A percentile compares a stretch with the other conserved stretches of the same genome.
Conservation (phyloP, 2,113 vertebrate species). For the Vulpes vulpes region DNA sequence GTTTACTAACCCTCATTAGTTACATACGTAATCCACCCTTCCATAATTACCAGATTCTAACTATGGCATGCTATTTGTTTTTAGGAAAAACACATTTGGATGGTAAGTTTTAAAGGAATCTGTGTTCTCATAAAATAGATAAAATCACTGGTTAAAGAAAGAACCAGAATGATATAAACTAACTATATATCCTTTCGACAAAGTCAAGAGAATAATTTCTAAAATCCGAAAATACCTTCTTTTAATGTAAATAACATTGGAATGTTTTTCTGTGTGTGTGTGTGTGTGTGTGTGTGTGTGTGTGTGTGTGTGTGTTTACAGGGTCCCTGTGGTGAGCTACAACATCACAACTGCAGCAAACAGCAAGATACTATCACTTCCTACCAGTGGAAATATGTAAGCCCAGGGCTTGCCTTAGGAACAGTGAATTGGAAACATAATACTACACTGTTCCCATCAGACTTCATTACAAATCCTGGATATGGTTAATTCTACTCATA, state of each 20-base stretch:
- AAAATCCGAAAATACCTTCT: background rate
- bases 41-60: background rate
- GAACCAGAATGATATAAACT: background rate
- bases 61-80: background rate
- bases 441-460: background rate
- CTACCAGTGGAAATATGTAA: background rate
- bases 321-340: background rate
- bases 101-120: background rate
- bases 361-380: background rate
- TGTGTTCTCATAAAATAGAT: background rate
- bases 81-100: background rate
- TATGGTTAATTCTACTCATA: background rate
- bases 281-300: background rate
- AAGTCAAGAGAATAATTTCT: background rate
- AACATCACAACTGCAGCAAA: background rate
- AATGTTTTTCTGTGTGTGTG: background rate
- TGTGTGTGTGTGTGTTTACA: background rate
- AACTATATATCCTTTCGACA: background rate
- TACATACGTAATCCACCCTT: background rate
- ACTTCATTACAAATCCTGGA: background rate
- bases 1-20: background rate
- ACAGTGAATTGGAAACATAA: background rate
- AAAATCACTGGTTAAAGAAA: background rate
- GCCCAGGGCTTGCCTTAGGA: background rate
- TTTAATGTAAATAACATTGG: background rate